phyloP scores from a whole-genome alignment of 1,140 invertebrate genomes.

The Procambarus clarkii region DNA sequence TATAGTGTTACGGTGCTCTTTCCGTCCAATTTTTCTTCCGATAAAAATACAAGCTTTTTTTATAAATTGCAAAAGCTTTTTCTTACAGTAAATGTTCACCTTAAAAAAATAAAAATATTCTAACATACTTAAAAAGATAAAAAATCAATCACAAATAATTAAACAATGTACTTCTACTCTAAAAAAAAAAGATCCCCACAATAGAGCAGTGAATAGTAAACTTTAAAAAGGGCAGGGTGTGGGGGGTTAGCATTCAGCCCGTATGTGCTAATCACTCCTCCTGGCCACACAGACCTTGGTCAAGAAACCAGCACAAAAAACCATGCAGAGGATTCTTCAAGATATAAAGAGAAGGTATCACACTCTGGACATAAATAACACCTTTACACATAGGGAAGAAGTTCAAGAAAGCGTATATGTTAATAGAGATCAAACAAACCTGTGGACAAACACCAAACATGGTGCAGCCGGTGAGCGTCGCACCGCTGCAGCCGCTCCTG shows the following conservation, averaged over 20 bases:
- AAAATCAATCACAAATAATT: constrained; percentile 34
- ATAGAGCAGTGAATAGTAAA: constrained; percentile 38
- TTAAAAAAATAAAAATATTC: constrained; percentile 54
- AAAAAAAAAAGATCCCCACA: constrained; percentile 14
- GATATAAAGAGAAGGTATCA: constrained; percentile 68
- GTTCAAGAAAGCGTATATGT: constrained; percentile 70
- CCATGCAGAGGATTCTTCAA: constrained; percentile 65
- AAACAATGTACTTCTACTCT: background rate
- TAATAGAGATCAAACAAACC: constrained; percentile 71
- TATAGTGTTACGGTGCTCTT: background rate
- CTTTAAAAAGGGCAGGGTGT: constrained; percentile 28
- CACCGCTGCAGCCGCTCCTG: constrained; percentile 1
- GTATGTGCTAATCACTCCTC: constrained; percentile 33
- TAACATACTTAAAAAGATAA: constrained; percentile 25
- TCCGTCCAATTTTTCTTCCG: background rate
- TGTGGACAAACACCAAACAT: constrained; percentile 67
- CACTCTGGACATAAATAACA: constrained; percentile 70
- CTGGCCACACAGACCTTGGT: constrained; percentile 50
- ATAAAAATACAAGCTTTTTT: constrained; percentile 34
- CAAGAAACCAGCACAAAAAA: constrained; percentile 57
- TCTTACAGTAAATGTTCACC: constrained; percentile 40
- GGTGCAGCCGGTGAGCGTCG: constrained; percentile 50
- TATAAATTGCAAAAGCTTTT: constrained; percentile 31
- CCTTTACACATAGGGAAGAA: constrained; percentile 69
- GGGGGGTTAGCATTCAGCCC: constrained; percentile 44